Conservation (phyloP, 2,113 vertebrate genomes). For the Climacteris rufus region DNA sequence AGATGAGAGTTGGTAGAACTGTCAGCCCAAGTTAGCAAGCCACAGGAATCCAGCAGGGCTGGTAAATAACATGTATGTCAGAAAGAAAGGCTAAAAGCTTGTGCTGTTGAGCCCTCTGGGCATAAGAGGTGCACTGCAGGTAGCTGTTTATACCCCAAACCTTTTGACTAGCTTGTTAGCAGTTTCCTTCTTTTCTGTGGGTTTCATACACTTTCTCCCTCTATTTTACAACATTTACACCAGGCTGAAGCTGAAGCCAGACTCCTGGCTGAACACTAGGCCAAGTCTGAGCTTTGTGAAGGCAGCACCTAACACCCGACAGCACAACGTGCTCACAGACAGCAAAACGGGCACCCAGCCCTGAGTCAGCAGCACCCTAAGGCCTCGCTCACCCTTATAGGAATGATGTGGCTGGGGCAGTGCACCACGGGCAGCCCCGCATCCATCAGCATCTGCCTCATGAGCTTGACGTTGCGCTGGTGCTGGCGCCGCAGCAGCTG, state of each 20-base stretch:
- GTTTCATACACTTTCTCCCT: background rate
- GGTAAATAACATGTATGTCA: fast-evolving
- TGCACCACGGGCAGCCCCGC: conserved; percentile 91
- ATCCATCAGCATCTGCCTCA: conserved; percentile 96
- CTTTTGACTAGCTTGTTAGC: background rate
- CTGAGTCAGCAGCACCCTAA: fast-evolving
- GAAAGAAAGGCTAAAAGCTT: background rate
- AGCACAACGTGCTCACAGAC: fast-evolving
- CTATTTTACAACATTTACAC: background rate
- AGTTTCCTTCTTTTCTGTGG: background rate
- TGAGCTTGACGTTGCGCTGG: conserved; percentile 92
- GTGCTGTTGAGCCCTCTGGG: background rate
- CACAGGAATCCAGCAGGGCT: background rate
- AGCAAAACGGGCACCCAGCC: fast-evolving
- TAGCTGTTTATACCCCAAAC: background rate
- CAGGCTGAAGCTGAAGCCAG: background rate
- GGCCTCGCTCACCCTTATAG: conserved; percentile 83
- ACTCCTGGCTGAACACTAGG: background rate
- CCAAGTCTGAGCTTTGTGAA: background rate
- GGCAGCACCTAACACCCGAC: background rate
- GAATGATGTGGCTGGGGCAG: conserved; percentile 98
- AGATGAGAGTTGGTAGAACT: background rate
- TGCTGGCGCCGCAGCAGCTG: conserved; percentile 85
- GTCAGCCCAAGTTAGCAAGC: background rate
- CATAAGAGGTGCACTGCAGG: background rate